These are phyloP conservation scores for Xyliphius kryptos DNA, from an alignment of 2,113 vertebrate genomes.

Conservation along the genomic window DNA sequence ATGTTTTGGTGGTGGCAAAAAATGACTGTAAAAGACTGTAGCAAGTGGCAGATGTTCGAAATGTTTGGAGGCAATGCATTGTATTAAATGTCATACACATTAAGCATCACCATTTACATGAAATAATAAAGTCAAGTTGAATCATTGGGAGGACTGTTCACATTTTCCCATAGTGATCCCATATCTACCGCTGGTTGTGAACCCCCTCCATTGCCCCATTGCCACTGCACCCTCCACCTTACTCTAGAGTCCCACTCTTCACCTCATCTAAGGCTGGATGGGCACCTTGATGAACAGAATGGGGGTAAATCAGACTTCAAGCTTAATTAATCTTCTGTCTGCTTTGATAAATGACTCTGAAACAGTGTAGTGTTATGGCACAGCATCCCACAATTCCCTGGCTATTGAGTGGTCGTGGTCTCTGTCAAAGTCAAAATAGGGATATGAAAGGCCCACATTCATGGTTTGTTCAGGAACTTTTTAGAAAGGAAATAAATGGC, in stretches of 20 bases:
- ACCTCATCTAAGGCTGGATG: conserved; percentile 39
- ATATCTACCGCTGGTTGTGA: neutral
- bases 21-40: no score
- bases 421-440: conserved; percentile 63
- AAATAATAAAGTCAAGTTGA: no score
- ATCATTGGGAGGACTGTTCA: no score
- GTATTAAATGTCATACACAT: no score
- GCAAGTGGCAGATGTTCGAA: no score
- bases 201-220: neutral
- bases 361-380: conserved; percentile 63
- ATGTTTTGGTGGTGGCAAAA: no score
- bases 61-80: no score
- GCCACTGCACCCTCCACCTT: neutral
- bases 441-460: conserved; percentile 45
- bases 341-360: conserved; percentile 71
- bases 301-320: conserved; percentile 48
- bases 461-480: conserved; percentile 62
- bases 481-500: conserved; percentile 33
- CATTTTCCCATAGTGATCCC: conserved; percentile 5
- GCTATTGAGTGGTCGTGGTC: conserved; percentile 53
- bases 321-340: conserved; percentile 73
- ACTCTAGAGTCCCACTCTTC: conserved; percentile 24
- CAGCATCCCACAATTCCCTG: conserved; percentile 44
- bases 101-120: no score
- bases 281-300: conserved; percentile 45